Conservation (phyloP, 1,140 invertebrate genomes). For the Diuraphis noxia region DNA sequence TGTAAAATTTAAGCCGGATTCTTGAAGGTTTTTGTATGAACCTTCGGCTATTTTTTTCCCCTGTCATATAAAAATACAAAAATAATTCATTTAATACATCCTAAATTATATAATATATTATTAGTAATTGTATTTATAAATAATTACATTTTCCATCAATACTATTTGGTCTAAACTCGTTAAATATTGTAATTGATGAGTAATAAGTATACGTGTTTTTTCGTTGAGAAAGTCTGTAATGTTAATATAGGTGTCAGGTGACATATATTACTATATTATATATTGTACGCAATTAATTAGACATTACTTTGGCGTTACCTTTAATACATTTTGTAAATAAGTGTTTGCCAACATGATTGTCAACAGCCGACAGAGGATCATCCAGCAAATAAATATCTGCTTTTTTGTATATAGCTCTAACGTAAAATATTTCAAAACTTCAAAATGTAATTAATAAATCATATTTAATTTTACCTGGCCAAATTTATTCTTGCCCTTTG, state of each 20-base stretch:
- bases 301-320: conserved; percentile 55
- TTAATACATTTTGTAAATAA: conserved; percentile 75
- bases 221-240: conserved; percentile 61
- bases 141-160: conserved; percentile 72
- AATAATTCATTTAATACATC: neutral
- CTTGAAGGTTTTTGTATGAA: conserved; percentile 64
- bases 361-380: conserved; percentile 81
- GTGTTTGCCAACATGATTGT: conserved; percentile 79
- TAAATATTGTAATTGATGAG: conserved; percentile 83
- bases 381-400: conserved; percentile 81
- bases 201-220: conserved; percentile 77
- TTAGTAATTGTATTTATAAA: neutral
- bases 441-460: neutral
- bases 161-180: conserved; percentile 75
- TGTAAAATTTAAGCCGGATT: conserved; percentile 64
- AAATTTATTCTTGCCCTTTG: conserved; percentile 88
- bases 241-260: conserved; percentile 34
- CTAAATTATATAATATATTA: neutral
- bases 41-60: conserved; percentile 66
- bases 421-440: neutral
- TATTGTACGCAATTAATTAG: neutral
- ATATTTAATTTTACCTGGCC: conserved; percentile 64
- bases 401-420: conserved; percentile 60
- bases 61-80: conserved; percentile 58
- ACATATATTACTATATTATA: neutral